Base-by-base conservation (phyloP, 1,140 invertebrate genomes). In the Cydia splendana region DNA sequence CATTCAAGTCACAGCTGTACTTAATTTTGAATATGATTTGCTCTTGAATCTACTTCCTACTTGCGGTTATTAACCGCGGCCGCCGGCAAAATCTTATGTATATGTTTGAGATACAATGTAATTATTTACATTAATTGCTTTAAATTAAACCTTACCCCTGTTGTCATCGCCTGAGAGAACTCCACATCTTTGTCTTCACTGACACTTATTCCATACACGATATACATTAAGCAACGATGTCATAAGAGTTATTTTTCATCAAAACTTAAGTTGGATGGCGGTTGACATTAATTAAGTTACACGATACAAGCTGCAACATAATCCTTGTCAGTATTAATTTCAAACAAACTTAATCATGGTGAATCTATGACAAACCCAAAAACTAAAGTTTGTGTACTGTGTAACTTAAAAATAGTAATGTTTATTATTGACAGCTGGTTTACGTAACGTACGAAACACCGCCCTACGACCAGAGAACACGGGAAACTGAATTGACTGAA, bases 401-500 rank as follows among this genome's bases (percentile, higher is more conserved):
- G 9, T 71, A 71, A 71, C 76, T 76, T 76, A 76, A 69, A 76
- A 76, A 78, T 51, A 80, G 67, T 78, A 86, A 80, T 88, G 86
- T 89, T 91, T 88, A 88, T 87, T 87, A 82, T 84, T 84, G 80
- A 83, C 87, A 88, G 84, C 82, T 87, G 85, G 83, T 88, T 90
- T 91, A 91, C 84, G 88, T 88, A 90, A 89, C 83, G 77, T 79
- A 79, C 84, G 76, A 88, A 91, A 90, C 88, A 88, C 88, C 85
- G 84, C 88, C 87, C 86, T 89, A 87, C 89, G 77, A 67, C 80
- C 88, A 87, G 78, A 80, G 83, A 85, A 87, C 86, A 85, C 82
- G 82, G 85, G 84, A 88, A 85, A 91, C 89, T 90, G 89, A 91
- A 87, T 81, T 74, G 77, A 80, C 82, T 88, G 84, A 89, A 87